Conservation (phyloP, 1,140 invertebrate genomes). For the Hypsibius dujardini region DNA sequence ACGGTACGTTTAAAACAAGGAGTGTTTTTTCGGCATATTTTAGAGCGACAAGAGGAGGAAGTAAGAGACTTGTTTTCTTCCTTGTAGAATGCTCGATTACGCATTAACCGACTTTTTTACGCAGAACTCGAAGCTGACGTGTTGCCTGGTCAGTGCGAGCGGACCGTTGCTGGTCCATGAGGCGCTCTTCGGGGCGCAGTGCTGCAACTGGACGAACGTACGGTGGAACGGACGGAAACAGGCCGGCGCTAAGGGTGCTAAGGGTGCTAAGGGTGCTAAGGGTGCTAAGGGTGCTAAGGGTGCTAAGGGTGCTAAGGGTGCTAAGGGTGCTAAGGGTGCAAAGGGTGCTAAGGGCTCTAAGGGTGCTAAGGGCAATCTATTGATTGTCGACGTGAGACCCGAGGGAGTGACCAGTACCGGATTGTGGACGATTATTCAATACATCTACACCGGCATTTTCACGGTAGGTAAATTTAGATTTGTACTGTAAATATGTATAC, state of each 20-base stretch:
- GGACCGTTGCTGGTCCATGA: slow-evolving; percentile 12
- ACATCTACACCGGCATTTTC: neutral
- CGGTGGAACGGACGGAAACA: neutral
- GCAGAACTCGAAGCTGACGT: neutral
- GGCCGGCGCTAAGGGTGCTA: neutral
- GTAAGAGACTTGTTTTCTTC: neutral
- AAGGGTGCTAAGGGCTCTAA: no score
- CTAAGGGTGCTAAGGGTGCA: no score
- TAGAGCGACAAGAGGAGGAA: neutral
- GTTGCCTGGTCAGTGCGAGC: neutral
- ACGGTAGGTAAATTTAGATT: neutral
- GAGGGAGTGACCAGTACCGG: neutral
- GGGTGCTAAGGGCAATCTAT: neutral
- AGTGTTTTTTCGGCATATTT: neutral
- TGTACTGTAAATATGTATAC: no score
- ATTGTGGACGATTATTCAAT: neutral
- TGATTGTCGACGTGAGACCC: neutral
- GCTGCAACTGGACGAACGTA: neutral
- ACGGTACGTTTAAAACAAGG: neutral
- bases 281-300: no score
- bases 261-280: no score
- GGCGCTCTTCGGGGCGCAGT: neutral
- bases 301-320: no score
- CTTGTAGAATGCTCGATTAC: slow-evolving; percentile 13
- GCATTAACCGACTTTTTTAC: slow-evolving; percentile 12